Evolutionary conservation across 2,113 vertebrate genomes (phyloP).

Genomic region (Uropsilus gracilis): DNA sequence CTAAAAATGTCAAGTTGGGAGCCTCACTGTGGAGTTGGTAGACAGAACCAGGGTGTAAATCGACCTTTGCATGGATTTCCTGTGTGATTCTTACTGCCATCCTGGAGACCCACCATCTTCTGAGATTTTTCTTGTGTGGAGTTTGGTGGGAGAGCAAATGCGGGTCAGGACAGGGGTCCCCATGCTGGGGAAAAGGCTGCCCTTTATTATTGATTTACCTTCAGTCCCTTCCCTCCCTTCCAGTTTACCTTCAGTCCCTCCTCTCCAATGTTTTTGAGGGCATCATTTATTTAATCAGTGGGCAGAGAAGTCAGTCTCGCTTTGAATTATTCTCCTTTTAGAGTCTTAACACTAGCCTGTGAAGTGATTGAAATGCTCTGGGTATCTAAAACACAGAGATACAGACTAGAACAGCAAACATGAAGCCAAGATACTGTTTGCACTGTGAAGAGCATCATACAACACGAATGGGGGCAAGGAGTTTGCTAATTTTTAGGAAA

Average conservation of each 20-base stretch:
- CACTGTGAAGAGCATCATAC: fast-evolving
- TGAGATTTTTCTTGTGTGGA: background rate
- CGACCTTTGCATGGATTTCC: background rate
- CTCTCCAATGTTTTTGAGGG: background rate
- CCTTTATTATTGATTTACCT: background rate
- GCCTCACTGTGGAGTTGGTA: background rate
- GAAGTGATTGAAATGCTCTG: background rate
- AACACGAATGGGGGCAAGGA: background rate
- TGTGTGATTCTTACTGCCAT: background rate
- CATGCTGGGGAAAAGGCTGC: background rate
- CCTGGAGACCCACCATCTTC: background rate
- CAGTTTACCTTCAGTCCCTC: background rate
- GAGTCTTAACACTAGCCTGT: background rate
- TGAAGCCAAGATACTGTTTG: background rate
- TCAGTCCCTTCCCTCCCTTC: background rate
- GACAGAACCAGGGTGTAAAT: background rate
- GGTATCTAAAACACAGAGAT: background rate
- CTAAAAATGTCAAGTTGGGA: background rate
- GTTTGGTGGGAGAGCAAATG: background rate
- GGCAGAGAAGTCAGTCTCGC: background rate
- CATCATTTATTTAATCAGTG: background rate
- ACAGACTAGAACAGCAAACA: background rate
- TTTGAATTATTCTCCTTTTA: background rate
- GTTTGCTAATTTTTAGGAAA: background rate
- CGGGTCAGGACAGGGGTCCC: too few species aligned